Conservation (phyloP, 2,888 invertebrate genomes). For the Xylota sylvarum region DNA sequence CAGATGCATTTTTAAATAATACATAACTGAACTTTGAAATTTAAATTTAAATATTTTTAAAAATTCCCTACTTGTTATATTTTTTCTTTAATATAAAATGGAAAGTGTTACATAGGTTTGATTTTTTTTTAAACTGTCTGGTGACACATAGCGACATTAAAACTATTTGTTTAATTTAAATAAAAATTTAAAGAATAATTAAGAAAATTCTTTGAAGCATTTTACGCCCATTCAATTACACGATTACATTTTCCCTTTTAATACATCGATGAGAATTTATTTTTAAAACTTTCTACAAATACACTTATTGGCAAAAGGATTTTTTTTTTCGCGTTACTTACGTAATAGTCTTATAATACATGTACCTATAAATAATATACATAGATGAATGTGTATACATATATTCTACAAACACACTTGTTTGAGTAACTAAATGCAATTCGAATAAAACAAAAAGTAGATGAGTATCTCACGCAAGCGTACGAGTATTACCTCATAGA, state of each 20-base stretch:
- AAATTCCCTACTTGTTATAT: no score
- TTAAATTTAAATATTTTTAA: no score
- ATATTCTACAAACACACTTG: slow-evolving; percentile 45
- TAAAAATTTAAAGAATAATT: no score
- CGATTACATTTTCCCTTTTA: not conserved
- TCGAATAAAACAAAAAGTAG: slow-evolving; percentile 22
- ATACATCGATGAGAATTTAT: slow-evolving; percentile 3
- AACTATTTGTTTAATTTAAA: no score
- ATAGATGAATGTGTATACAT: slow-evolving; percentile 11
- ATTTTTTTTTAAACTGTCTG: no score
- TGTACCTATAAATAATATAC: slow-evolving; percentile 39
- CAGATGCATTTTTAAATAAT: not conserved
- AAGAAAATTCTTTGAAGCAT: not conserved
- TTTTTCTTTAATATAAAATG: no score
- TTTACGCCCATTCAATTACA: not conserved
- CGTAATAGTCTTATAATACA: slow-evolving; percentile 59
- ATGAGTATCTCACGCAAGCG: slow-evolving; percentile 63
- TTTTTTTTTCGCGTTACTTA: slow-evolving; percentile 67
- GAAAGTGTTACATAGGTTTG: no score
- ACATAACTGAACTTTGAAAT: no score
- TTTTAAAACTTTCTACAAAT: slow-evolving; percentile 17
- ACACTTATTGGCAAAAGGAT: slow-evolving; percentile 45
- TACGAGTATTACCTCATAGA: slow-evolving; percentile 69
- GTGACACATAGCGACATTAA: no score
- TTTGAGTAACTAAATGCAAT: slow-evolving; percentile 61